Base-by-base conservation (phyloP, 1,140 invertebrate genomes). In the Glossosoma conforme region DNA sequence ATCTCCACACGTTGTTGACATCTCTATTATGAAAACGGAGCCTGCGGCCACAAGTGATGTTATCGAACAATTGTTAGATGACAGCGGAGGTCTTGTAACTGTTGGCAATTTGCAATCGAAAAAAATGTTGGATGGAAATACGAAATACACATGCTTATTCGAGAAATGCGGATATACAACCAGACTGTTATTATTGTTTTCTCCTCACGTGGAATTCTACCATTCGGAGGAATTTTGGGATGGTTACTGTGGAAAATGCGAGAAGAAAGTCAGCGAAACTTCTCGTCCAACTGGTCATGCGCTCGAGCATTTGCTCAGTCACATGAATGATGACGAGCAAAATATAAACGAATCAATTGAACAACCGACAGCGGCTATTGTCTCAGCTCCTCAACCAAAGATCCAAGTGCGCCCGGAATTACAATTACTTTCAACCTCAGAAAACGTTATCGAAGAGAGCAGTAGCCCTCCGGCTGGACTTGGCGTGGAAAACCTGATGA, bases 221-320 rank as follows among this genome's bases (percentile, higher is more conserved):
- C 56, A 58, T 24, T 4, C 11, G 9, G 13, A 40, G 18, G 51
- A 54, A 3, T 25, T 10, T 3, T 58, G 56, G 56, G 32, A 58
- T 43, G 56, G 56, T 10, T 50, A 42, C 43, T 58, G 56, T 28
- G n/a, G 25, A 10, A 14, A 38, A 20, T 58, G 56, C 25, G 24
- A 21, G 6, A 47, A 45, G 32, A 3, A 45, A 33, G 30, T 35
- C 10, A 10, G 35, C 20, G 17, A 20, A 22, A 40, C 14, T 8
- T 1, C 10, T 40, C 28, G 19, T 41, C 6, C 17, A 6, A 46
- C 32, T 38, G 19, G n/a, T 19, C 14, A 28, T 21, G 49, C 49
- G 1, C 37, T 52, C 5, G 22, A 45, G 13, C 51, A 53, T 42
- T 14, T 53, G 2, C 14, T 46, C 9, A 22, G 9, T 6, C 49